Base-by-base conservation (phyloP, 30 jellyfish, hydroid and myxozoan species). In the Aurelia sp. region DNA sequence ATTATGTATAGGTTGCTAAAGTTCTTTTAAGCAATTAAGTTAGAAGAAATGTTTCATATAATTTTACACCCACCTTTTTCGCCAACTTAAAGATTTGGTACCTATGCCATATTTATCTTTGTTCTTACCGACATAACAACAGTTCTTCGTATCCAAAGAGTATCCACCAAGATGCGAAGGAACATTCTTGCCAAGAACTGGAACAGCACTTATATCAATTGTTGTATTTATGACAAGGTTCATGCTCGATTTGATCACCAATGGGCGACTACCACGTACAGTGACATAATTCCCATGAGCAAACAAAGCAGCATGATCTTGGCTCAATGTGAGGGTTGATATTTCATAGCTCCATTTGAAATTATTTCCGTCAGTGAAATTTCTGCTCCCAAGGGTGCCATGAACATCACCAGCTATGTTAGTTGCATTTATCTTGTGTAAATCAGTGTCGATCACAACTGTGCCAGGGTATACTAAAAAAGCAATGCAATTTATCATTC, bases 41-140 rank as follows among this genome's bases (percentile, higher is more conserved):
- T n/a, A n/a, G n/a, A n/a, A n/a, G n/a, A n/a, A n/a, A n/a, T n/a
- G n/a, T n/a, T n/a, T n/a, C n/a, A n/a, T n/a, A n/a, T n/a, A n/a
- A n/a, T n/a, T n/a, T n/a, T n/a, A n/a, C n/a, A n/a, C n/a, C n/a
- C n/a, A n/a, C n/a, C n/a, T n/a, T n/a, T n/a, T n/a, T n/a, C n/a
- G n/a, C n/a, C n/a, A n/a, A n/a, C n/a, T n/a, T n/a, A n/a, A n/a
- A n/a, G n/a, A n/a, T n/a, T n/a, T n/a, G n/a, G n/a, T n/a, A n/a
- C n/a, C n/a, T n/a, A n/a, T n/a, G n/a, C n/a, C n/a, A n/a, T n/a
- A n/a, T n/a, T 3, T 13, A 21, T 1, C n/a, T 66, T 10, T 16
- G 83, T 18, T 30, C 86, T 51, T 71, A 83, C 92, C 92, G 62
- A 83, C 92, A 62, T 51, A 83, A 60, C 92, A 83, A 62, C 92